phyloP scores from a whole-genome alignment of 2,113 vertebrate species.

The Lycocorax pyrrhopterus region DNA sequence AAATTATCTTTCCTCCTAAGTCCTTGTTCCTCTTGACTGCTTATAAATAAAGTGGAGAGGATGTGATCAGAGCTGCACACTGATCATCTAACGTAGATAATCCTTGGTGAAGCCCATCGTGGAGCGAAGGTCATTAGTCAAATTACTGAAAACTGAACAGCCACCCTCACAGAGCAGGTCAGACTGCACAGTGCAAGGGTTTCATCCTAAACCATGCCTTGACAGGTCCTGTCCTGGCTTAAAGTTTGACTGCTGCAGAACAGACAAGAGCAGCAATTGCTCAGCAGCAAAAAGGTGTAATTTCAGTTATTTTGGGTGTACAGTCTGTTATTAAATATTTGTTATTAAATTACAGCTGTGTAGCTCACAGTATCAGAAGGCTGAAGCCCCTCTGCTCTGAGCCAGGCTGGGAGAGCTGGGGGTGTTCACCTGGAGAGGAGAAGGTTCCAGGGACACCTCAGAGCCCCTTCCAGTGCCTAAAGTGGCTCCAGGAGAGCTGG shows the following conservation, averaged over 20 bases:
- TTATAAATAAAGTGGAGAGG: background rate
- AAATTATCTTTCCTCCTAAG: background rate
- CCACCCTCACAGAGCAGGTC: background rate
- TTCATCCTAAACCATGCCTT: background rate
- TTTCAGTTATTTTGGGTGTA: background rate
- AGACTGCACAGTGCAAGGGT: background rate
- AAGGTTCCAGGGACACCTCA: background rate
- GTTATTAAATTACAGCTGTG: background rate
- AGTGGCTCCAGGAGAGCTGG: background rate
- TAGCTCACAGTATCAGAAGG: background rate
- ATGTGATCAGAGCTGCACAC: background rate
- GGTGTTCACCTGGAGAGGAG: background rate
- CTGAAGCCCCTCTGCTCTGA: background rate
- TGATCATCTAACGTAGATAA: fast-evolving
- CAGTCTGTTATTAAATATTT: background rate
- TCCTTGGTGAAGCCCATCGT: too few species aligned
- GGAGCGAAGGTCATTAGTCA: fast-evolving
- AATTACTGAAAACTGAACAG: background rate
- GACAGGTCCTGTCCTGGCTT: background rate
- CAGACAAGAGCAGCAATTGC: background rate
- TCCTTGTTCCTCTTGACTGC: background rate
- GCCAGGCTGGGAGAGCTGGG: background rate
- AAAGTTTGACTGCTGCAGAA: background rate
- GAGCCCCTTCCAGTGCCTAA: background rate
- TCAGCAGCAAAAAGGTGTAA: background rate